Conservation (phyloP, 2,113 vertebrate species). For the Motacilla alba region DNA sequence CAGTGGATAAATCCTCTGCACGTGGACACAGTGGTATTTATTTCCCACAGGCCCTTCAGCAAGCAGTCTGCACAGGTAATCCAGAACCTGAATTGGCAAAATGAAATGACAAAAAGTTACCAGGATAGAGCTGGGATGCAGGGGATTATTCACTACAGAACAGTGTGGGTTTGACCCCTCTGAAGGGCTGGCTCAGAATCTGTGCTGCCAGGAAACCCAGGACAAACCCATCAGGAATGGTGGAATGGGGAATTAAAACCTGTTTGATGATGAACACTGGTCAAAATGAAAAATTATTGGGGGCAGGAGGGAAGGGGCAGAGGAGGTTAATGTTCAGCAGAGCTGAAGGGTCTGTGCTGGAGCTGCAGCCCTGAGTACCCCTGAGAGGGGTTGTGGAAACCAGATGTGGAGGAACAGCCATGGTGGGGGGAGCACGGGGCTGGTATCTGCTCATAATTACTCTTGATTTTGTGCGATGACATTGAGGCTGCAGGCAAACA, state of each 20-base stretch:
- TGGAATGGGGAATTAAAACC: background rate
- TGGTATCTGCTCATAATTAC: constrained; percentile 89
- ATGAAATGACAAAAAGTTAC: accelerated
- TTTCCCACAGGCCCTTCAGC: background rate
- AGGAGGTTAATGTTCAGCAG: background rate
- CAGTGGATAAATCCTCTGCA: background rate
- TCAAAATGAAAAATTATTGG: background rate
- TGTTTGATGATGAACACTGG: background rate
- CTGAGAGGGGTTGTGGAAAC: constrained; percentile 77
- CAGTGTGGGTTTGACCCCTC: no score
- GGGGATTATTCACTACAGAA: background rate
- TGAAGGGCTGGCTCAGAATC: background rate
- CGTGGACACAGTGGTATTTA: accelerated
- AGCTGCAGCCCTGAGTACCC: background rate
- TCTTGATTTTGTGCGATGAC: constrained; percentile 84
- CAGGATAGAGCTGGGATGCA: background rate
- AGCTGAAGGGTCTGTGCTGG: background rate
- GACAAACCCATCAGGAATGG: background rate
- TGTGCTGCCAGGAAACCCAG: accelerated
- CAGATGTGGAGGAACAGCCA: constrained; percentile 83
- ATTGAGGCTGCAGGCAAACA: constrained; percentile 78
- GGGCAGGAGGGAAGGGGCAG: background rate
- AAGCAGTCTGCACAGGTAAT: background rate
- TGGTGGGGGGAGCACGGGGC: background rate
- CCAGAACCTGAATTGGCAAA: background rate